Evolutionary conservation across 92 coral and sea anemone species (phyloP), one percentile per base, ranked within the genome.

Genomic region (Parazoanthus darwini): DNA sequence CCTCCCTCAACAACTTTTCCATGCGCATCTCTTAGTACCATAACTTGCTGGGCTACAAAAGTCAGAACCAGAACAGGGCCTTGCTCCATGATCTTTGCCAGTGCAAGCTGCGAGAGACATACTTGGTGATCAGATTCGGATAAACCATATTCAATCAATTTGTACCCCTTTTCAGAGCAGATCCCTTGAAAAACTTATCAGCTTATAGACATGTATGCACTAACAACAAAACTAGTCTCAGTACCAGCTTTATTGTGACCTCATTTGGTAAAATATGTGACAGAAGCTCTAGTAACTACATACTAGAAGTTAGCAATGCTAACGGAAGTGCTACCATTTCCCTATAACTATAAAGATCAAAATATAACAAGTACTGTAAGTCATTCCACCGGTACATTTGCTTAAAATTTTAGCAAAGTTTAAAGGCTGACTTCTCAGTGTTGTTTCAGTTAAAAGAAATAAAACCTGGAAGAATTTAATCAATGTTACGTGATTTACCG

Each of bases 61-160:
- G 99, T 97, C 84, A 97, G 89, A 4, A 97, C 95, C 51, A 97
- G 91, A 66, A 97, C 99, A 16, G 99, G 99, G 11, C 99, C 99
- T 67, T 97, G 99, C 86, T 97, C 99, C 99, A 97, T 97, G 79
- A 97, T 93, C 83, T 97, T 97, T 38, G 99, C 99, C 87, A 97
- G 90, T 56, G 98, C 99, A 79, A 97, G 98, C 99, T 97, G 78
- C 13, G 77, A 46, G 43, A 65, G 58, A 82, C 65, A 58, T 78
- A 84, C 43, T 50, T 44, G 23, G 37, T 20, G 2, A 70, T 6
- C 6, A 18, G 25, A 63, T 58, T 20, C 16, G 51, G 16, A 58
- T 23, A 58, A 10, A 0, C 22, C 22, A 11, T 63, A 13, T 63
- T 18, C 46, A 74, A 13, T 74, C 38, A 33, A 35, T 35, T 74